Percentiles rank a stretch among this genome's conserved stretches.
phyloP scores from a whole-genome alignment of 2,797 vertebrate genomes.

The Hydrolagus colliei region DNA sequence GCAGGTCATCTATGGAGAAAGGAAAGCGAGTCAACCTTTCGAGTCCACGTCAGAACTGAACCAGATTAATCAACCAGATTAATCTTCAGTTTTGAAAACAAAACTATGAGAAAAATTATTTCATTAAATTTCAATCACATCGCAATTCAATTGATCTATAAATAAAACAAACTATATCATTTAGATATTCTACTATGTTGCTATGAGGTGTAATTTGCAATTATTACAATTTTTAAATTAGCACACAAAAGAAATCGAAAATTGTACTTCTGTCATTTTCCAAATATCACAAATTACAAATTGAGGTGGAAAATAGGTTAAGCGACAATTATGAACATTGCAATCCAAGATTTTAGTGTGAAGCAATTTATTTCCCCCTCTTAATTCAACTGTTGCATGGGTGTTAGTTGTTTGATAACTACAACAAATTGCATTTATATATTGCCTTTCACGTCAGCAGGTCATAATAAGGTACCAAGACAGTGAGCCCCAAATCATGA shows the following conservation, averaged over 20 bases:
- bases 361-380: background rate
- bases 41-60: too few relatives aligned
- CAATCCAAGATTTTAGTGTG: background rate
- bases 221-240: background rate
- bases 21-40: too few relatives aligned
- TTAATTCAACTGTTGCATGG: background rate
- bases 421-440: background rate
- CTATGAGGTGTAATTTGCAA: background rate
- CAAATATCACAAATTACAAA: background rate
- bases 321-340: background rate
- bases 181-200: background rate
- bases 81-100: background rate
- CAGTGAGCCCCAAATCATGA: background rate
- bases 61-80: background rate
- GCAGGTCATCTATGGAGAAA: too few relatives aligned
- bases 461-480: background rate
- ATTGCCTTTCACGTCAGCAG: background rate
- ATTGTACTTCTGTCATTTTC: background rate
- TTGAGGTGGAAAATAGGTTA: too few relatives aligned
- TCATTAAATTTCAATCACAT: background rate
- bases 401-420: background rate
- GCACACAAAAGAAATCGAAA: background rate
- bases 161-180: background rate
- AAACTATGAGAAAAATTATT: background rate
- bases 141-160: background rate